phyloP scores from a whole-genome alignment of 2,888 invertebrate genomes.

The Agelastica alni region DNA sequence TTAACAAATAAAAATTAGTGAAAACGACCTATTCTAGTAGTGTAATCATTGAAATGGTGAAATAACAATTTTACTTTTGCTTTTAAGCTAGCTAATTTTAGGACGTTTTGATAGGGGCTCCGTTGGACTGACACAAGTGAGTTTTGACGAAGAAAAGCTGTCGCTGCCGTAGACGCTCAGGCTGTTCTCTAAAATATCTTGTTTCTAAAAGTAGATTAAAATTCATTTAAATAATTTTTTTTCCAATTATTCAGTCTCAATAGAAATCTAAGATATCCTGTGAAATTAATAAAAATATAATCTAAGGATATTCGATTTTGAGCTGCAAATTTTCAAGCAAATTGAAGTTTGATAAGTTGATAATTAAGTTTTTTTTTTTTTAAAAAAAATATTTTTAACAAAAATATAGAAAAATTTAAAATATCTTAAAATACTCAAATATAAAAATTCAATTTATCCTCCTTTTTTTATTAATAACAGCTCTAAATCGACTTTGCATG shows the following conservation, averaged over 20 bases:
- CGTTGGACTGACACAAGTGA: conserved; percentile 53
- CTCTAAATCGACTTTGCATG: no score
- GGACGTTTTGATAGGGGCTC: conserved; percentile 53
- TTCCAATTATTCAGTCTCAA: background rate
- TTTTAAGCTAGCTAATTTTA: conserved; percentile 57
- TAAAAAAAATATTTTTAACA: no score
- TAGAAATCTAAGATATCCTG: background rate
- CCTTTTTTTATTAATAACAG: no score
- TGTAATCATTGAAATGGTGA: conserved; percentile 41
- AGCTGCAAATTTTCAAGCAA: no score
- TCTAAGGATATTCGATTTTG: no score
- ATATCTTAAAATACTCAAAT: no score
- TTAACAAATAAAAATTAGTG: conserved; percentile 16
- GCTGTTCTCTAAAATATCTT: conserved; percentile 53
- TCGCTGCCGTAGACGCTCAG: conserved; percentile 51
- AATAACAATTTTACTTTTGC: conserved; percentile 42
- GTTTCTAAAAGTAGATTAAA: conserved; percentile 49
- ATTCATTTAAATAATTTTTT: background rate
- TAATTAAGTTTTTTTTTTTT: no score
- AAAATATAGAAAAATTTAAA: no score
- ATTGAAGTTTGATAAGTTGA: no score
- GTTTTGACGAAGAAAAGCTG: conserved; percentile 43
- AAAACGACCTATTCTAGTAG: conserved; percentile 8
- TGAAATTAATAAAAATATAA: no score
- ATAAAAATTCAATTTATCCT: no score